These are phyloP conservation scores for Apotomis capreana DNA, from an alignment of 2,888 invertebrate genomes.

Conservation along the genomic window DNA sequence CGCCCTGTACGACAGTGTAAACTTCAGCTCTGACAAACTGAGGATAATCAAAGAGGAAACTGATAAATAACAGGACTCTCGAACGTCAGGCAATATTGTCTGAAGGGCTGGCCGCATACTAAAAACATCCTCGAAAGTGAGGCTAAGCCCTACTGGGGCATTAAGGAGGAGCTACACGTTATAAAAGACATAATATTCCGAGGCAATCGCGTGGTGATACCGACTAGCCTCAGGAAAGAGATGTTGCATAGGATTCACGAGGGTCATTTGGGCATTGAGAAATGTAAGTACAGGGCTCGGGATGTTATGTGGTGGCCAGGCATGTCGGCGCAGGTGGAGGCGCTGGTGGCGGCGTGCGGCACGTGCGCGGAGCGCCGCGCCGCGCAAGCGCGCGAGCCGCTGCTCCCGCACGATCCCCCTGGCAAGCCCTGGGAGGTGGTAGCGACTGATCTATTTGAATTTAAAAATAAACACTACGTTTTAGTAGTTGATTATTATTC, in stretches of 20 bases:
- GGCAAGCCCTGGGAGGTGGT: conserved; percentile 24
- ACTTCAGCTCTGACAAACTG: too few relatives aligned
- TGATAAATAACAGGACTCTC: too few relatives aligned
- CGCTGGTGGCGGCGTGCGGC: conserved; percentile 22
- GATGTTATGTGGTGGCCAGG: conserved; percentile 43
- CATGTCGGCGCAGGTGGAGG: conserved; percentile 36
- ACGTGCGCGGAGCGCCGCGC: conserved; percentile 30
- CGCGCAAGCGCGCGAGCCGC: conserved; percentile 35
- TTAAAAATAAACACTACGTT: conserved; percentile 27
- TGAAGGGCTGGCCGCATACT: conserved; percentile 29
- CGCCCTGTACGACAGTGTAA: too few relatives aligned
- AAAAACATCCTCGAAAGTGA: not conserved
- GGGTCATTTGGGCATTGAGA: not conserved
- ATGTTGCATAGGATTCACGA: conserved; percentile 1
- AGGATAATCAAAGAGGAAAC: too few relatives aligned
- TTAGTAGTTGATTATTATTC: conserved; percentile 38
- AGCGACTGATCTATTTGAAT: conserved; percentile 33
- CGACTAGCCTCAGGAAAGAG: not conserved
- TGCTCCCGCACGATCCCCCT: conserved; percentile 22
- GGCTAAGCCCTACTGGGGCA: too few relatives aligned
- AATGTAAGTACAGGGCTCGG: conserved; percentile 42
- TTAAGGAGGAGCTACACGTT: not conserved
- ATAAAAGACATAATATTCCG: not conserved
- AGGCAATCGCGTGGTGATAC: not conserved
- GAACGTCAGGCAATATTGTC: too few relatives aligned